Base-by-base conservation (phyloP, 2,888 invertebrate genomes). In the Caenorhabditis zanzibari region DNA sequence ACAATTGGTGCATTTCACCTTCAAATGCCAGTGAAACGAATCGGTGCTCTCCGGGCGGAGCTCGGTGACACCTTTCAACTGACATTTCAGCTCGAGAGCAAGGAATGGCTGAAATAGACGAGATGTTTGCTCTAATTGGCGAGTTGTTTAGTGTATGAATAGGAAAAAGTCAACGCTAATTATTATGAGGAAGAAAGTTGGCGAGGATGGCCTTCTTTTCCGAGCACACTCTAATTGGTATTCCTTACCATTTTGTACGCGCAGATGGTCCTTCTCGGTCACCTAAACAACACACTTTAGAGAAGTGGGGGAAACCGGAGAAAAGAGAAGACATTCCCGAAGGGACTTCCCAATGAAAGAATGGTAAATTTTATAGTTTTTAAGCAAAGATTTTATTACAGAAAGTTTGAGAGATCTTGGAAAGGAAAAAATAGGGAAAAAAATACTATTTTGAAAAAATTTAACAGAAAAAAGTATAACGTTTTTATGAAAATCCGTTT, bases 1-100 rank as follows among this genome's bases (percentile, higher is more conserved):
- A 92, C 97, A 97, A 92, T 95, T 96, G 24, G 95, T 94, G 91
- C 97, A 97, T 91, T 95, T 95, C 1, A 97, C 81, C 93, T 90
- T 90, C 56, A 91, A 49, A 76, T 89, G 86, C 90, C 90, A 91
- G 16, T 88, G 82, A 73, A 90, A 90, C 14, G 82, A 64, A 9
- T 83, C 85, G 32, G 84, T 86, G 44, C 90, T 88, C 7, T 74
- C 74, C 0, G 90, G 91, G n/a, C 74, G 81, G 1, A 91, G 80
- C n/a, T 89, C 83, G 0, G 89, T 90, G 35, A 91, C 83, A 59
- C 89, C 89, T 58, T 76, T 84, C 72, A 89, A 66, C 44, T 73
- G 82, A 56, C 85, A 86, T 71, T 88, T 89, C 49, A 89, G 47
- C 26, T 88, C 88, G 24, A 89, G 79, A 9, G 89, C 86, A 44